Percentiles rank a stretch among this genome's conserved stretches.
Conservation (phyloP, 2,113 vertebrate species). For the Lynx canadensis region DNA sequence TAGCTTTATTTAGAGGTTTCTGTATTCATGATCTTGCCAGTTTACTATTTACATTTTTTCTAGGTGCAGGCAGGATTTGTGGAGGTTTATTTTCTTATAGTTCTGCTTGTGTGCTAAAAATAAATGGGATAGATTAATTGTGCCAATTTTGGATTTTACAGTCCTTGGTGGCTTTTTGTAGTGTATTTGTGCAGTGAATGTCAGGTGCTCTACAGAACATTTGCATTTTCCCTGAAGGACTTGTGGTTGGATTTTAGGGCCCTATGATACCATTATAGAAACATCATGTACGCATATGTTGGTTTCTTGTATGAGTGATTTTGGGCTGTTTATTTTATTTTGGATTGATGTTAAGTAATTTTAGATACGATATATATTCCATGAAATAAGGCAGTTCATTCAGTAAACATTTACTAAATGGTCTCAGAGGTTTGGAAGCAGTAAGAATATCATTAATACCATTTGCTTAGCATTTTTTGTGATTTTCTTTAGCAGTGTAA, state of each 20-base stretch:
- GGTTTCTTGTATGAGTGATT: background rate
- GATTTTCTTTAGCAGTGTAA: constrained; percentile 48
- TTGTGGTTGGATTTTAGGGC: background rate
- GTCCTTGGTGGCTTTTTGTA: background rate
- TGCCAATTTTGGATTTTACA: constrained; percentile 8
- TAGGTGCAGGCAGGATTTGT: constrained; percentile 15
- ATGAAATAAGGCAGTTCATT: background rate
- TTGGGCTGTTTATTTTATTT: background rate
- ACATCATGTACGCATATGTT: background rate
- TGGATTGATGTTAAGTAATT: background rate
- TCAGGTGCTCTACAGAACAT: background rate
- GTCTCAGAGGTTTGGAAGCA: constrained; percentile 21
- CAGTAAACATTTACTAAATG: background rate
- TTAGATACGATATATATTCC: background rate
- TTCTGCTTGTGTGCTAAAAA: constrained; percentile 19
- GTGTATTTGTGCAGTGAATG: background rate
- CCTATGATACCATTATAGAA: background rate
- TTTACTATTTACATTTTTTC: constrained; percentile 26
- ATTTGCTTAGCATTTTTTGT: background rate
- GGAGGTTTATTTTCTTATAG: constrained; percentile 19
- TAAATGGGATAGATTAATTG: constrained; percentile 5
- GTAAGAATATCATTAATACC: background rate
- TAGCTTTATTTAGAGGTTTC: constrained; percentile 27
- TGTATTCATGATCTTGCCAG: constrained; percentile 4
- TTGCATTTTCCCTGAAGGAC: background rate